Evolutionary conservation across 2,888 invertebrate genomes (phyloP).

Genomic region (Thecophora atra): DNA sequence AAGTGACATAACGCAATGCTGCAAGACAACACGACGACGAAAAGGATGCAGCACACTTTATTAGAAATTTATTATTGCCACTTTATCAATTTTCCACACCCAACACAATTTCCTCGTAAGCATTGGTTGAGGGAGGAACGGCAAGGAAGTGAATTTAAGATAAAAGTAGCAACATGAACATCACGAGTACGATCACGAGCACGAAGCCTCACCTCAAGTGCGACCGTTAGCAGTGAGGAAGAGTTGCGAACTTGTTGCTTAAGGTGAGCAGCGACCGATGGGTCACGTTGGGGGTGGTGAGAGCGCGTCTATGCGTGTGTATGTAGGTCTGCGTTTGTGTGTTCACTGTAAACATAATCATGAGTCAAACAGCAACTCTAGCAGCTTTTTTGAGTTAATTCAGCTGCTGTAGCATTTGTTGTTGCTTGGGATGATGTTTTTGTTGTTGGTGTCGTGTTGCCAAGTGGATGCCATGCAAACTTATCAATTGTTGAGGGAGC

Average conservation of each 20-base stretch:
- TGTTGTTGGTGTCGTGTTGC: slow-evolving; percentile 7
- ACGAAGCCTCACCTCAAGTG: background rate
- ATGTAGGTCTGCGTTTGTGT: background rate
- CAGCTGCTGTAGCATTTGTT: background rate
- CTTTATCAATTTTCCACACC: slow-evolving; percentile 37
- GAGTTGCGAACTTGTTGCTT: no score
- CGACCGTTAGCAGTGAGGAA: background rate
- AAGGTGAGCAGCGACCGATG: no score
- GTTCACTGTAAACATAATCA: slow-evolving; percentile 15
- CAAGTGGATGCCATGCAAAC: background rate
- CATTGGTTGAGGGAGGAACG: slow-evolving; percentile 43
- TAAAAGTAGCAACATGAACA: slow-evolving; percentile 18
- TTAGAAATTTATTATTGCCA: slow-evolving; percentile 38
- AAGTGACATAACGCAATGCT: slow-evolving; percentile 8
- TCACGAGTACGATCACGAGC: background rate
- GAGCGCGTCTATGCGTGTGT: background rate
- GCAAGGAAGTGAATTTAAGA: slow-evolving; percentile 36
- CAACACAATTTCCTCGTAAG: slow-evolving; percentile 30
- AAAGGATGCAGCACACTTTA: slow-evolving; percentile 19
- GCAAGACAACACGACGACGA: background rate
- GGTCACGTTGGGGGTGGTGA: background rate
- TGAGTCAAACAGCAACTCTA: slow-evolving; percentile 6
- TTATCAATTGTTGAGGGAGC: background rate
- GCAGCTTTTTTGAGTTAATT: background rate
- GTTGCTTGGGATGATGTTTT: background rate